Conservation (phyloP, 2,113 vertebrate species). For the Heterocephalus glaber region DNA sequence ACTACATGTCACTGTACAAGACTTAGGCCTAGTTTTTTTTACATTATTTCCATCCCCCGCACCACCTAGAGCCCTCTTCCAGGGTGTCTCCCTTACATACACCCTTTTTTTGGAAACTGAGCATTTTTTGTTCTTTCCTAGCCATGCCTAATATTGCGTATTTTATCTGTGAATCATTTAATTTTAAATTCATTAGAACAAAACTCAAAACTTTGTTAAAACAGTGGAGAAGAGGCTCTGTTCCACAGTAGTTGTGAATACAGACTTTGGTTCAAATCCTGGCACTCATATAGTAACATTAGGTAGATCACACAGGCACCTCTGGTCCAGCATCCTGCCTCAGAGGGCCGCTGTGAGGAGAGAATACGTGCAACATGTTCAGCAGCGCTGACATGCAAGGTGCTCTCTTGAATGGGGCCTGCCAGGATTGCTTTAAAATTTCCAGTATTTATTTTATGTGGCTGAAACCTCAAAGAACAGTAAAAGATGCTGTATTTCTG, state of each 20-base stretch:
- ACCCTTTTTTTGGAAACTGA: background rate
- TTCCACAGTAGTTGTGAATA: background rate
- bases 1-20: background rate
- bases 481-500: background rate
- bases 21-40: background rate
- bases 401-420: background rate
- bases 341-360: background rate
- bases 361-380: background rate
- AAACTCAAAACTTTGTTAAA: slow-evolving; percentile 26
- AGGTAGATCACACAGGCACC: background rate
- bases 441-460: background rate
- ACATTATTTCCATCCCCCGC: background rate
- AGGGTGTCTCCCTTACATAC: background rate
- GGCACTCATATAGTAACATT: background rate
- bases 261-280: background rate
- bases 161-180: background rate
- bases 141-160: background rate
- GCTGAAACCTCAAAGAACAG: background rate
- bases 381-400: background rate
- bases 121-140: background rate
- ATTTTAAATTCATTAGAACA: background rate
- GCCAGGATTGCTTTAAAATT: background rate
- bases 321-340: background rate
- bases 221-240: background rate
- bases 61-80: background rate